phyloP scores from a whole-genome alignment of 2,888 invertebrate species.

The Scaptomyza cyrtandrae region DNA sequence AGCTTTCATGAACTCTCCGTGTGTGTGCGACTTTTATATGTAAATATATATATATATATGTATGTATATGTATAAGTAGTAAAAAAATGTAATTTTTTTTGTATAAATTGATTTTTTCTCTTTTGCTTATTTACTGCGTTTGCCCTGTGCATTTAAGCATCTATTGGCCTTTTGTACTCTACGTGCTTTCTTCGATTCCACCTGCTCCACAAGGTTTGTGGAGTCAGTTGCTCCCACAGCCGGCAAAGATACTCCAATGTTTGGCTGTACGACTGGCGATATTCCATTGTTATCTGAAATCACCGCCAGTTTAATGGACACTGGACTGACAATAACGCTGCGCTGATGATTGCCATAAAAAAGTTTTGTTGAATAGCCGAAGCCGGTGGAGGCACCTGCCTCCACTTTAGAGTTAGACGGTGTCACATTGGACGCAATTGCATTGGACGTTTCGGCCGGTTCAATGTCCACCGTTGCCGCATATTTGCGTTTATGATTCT shows the following conservation, averaged over 20 bases:
- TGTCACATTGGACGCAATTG: constrained; percentile 63
- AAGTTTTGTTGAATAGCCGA: constrained; percentile 72
- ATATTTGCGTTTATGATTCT: constrained; percentile 81
- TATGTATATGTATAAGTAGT: constrained; percentile 63
- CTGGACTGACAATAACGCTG: constrained; percentile 78
- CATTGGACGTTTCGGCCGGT: constrained; percentile 52
- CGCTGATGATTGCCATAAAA: constrained; percentile 79
- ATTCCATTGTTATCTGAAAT: constrained; percentile 8
- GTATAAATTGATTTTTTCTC: constrained; percentile 50
- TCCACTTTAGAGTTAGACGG: constrained; percentile 45
- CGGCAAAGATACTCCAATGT: constrained; percentile 18
- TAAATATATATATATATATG: constrained; percentile 59
- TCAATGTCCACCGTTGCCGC: constrained; percentile 33
- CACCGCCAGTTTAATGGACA: constrained; percentile 57
- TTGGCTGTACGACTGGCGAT: constrained; percentile 4
- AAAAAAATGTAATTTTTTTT: constrained; percentile 60
- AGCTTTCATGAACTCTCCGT: neutral
- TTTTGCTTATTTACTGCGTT: constrained; percentile 83
- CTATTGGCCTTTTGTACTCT: constrained; percentile 85
- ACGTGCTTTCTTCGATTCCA: constrained; percentile 84
- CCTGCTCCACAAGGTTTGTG: constrained; percentile 56
- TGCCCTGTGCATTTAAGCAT: constrained; percentile 84
- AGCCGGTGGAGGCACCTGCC: constrained; percentile 13
- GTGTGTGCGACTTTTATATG: constrained; percentile 45
- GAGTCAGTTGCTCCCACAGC: constrained; percentile 29